Base-by-base conservation (phyloP, 2,888 invertebrate species). In the Ectemnius lituratus region DNA sequence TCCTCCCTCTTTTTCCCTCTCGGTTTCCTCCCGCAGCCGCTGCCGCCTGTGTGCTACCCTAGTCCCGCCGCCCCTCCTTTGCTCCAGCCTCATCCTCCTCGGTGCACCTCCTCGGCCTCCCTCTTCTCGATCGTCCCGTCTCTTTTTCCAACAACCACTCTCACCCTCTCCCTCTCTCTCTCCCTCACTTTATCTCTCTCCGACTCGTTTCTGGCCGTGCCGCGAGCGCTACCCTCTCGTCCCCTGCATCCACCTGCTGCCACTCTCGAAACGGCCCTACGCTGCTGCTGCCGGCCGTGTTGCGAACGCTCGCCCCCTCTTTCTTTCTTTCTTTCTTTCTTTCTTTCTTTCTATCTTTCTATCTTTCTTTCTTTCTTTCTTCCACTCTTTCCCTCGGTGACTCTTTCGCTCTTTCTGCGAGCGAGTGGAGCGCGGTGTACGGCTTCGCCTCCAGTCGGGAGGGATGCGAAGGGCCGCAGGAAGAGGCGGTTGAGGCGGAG, bases 261-360 rank as follows among this genome's bases (percentile, higher is more conserved):
- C 81, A 74, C 79, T 78, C 83, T 80, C 80, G 78, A 82, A 83
- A 84, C 80, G 78, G 79, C 74, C 77, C 76, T 79, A 73, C 74
- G 74, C 70, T 74, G 76, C 61, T 71, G 77, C 72, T 67, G 79
- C 78, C 66, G 71, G 74, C 64, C 67, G 70, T 67, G 62, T 37
- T 37, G 37, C 37, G 37, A 37, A 11, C 66, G 62, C 64, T 74
- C 52, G 67, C 63, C 67, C 79, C 37, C 37, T 23, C 23, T 2
- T 3, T 3, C 23, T 3, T 3, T 23, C 23, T 23, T 1, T 23
- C 23, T 23, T 23, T 23, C 23, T 23, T 3, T 23, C 23, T 23
- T 23, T 23, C 23, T 1, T 23, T 23, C 23, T 23, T 20, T 20
- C 20, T 2, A 2, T 20, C 20, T 20, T 20, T 20, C 20, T 2